Evolutionary conservation across 2,888 invertebrate genomes (phyloP), one percentile per base, ranked within the genome.

Genomic region (Lycocerus yunnanus): DNA sequence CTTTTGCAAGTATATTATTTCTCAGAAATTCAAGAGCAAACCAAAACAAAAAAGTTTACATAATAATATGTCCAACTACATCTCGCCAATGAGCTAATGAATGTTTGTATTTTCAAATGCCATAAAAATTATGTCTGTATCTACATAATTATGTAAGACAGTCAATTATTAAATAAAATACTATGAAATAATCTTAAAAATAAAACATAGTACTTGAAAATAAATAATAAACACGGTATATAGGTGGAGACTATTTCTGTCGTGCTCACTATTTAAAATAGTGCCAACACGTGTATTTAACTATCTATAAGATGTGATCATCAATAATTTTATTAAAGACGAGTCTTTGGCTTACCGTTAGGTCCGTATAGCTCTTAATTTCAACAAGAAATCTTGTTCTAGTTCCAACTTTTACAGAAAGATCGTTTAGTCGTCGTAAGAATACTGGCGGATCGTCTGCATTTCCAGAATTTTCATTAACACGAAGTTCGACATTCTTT

Each of bases 331-430:
- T 69, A 69, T 43, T 43, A 58, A 69, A 15, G 24, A 61, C 18
- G 5, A 60, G 6, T 60, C 13, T 63, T 63, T 20, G 13, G 15
- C 86, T 84, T 86, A 95, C 96, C 92, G 93, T 93, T 80, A 93
- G 91, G 85, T 94, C 94, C 65, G 93, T 91, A 68, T 93, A 91
- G 78, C 82, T 95, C 84, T 92, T 89, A 78, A 96, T 93, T 88
- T 96, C 96, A 66, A 95, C 94, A 66, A 96, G 90, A 83, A 96
- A 93, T 81, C 96, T 89, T 1, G 95, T 94, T 83, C 96, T 90
- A 61, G 95, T 95, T 83, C 97, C 97, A 83, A 97, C 96, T 89
- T 97, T 96, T 75, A 95, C 96, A 13, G 94, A 93, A 70, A 96
- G 91, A 87, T 97, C 96, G 84, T 93, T 93, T 69, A 97, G 91